phyloP scores from a whole-genome alignment of 2,113 vertebrate species.

The Stegostoma tigrinum region DNA sequence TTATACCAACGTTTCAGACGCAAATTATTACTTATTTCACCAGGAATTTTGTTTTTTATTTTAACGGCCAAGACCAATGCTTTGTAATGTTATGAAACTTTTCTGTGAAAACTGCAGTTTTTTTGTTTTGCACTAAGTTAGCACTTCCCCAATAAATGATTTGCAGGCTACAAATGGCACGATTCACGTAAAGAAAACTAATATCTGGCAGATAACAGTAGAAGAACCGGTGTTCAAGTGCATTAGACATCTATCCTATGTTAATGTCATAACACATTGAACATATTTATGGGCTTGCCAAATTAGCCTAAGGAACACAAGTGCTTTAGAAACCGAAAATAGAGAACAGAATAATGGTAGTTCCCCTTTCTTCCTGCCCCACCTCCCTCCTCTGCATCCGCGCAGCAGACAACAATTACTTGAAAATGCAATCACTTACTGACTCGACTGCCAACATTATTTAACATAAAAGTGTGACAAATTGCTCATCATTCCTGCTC shows the following conservation, averaged over 20 bases:
- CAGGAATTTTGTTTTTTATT: not conserved
- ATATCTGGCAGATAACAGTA: not conserved
- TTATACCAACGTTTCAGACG: not conserved
- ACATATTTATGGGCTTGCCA: not conserved
- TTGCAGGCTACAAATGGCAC: not conserved
- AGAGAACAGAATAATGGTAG: not conserved
- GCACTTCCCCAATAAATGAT: not conserved
- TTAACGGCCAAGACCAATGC: not conserved
- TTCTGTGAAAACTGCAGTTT: not conserved
- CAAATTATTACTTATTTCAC: not conserved
- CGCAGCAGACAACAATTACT: too few species aligned
- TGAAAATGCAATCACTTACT: too few species aligned
- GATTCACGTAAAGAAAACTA: not conserved
- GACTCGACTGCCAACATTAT: too few species aligned
- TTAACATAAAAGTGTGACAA: too few species aligned
- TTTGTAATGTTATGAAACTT: not conserved
- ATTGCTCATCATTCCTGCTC: too few species aligned
- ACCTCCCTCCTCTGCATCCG: too few species aligned
- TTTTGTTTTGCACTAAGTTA: not conserved
- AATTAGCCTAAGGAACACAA: not conserved
- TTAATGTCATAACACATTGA: not conserved
- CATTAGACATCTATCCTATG: not conserved
- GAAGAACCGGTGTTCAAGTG: not conserved
- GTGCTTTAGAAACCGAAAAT: not conserved
- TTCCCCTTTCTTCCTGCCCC: not conserved